phyloP scores from a whole-genome alignment of 1,140 invertebrate genomes.

The Leptinotarsa lineolata region DNA sequence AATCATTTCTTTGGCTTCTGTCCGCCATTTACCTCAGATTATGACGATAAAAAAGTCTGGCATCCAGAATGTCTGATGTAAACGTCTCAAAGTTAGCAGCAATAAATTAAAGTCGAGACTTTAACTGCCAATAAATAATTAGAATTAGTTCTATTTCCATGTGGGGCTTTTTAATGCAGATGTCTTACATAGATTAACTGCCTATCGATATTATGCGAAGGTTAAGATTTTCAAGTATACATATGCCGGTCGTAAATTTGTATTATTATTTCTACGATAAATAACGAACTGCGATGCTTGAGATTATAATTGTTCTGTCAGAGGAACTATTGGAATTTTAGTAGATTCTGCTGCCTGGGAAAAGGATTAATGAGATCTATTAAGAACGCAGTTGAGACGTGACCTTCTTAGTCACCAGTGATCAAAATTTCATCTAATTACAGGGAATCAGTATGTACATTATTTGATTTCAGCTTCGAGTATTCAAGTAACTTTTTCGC shows the following conservation, averaged over 20 bases:
- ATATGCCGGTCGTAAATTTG: constrained; percentile 37
- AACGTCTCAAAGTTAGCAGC: constrained; percentile 3
- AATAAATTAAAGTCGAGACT: constrained; percentile 45
- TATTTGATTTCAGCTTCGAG: too few species aligned
- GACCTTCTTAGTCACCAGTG: too few species aligned
- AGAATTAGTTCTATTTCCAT: constrained; percentile 51
- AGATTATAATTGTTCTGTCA: constrained; percentile 10
- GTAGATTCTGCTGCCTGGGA: neutral
- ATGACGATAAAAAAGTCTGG: neutral
- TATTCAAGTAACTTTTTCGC: too few species aligned
- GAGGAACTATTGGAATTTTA: neutral
- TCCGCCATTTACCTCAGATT: neutral
- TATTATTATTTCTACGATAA: constrained; percentile 39
- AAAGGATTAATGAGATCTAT: neutral
- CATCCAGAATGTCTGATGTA: neutral
- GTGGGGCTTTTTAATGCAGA: constrained; percentile 46
- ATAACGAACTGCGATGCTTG: constrained; percentile 23
- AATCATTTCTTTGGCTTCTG: too few species aligned
- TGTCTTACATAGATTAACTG: constrained; percentile 50
- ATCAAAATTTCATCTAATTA: too few species aligned
- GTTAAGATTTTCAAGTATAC: constrained; percentile 36
- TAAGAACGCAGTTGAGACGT: too few species aligned
- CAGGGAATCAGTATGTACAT: too few species aligned
- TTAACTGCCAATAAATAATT: constrained; percentile 51
- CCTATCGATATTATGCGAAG: constrained; percentile 42